Conservation (phyloP, 2,888 invertebrate species). For the Macropis europaea region DNA sequence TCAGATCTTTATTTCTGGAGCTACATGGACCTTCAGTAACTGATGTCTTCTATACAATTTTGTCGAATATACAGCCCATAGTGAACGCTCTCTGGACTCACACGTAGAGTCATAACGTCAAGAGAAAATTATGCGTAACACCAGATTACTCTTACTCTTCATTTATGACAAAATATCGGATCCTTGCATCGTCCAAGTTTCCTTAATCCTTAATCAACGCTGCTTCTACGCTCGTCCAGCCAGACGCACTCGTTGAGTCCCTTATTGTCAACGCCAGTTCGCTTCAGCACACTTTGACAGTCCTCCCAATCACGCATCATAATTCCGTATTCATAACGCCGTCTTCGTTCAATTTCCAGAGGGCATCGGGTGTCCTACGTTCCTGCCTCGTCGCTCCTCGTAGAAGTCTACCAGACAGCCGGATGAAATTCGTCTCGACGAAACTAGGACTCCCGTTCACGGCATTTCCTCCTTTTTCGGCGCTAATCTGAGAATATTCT, state of each 20-base stretch:
- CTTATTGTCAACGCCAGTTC: background rate
- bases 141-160: too few species aligned
- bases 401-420: background rate
- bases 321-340: slow-evolving; percentile 39
- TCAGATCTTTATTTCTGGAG: too few species aligned
- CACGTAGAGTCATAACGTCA: too few species aligned
- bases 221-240: background rate
- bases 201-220: background rate
- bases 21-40: too few species aligned
- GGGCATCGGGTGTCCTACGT: slow-evolving; percentile 10
- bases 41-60: too few species aligned
- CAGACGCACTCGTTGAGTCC: background rate
- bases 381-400: background rate
- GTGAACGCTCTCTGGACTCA: too few species aligned
- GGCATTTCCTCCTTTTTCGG: background rate
- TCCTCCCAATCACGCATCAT: background rate
- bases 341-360: slow-evolving; percentile 29
- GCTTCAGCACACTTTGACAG: background rate
- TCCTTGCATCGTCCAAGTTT: background rate
- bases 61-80: too few species aligned
- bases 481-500: slow-evolving; percentile 32
- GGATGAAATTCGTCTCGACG: slow-evolving; percentile 5
- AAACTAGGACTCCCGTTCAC: background rate
- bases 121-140: too few species aligned
- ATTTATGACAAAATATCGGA: background rate